These are phyloP conservation scores for Drosophila virilis DNA, from an alignment of 1,140 invertebrate genomes.

Conservation along the genomic window DNA sequence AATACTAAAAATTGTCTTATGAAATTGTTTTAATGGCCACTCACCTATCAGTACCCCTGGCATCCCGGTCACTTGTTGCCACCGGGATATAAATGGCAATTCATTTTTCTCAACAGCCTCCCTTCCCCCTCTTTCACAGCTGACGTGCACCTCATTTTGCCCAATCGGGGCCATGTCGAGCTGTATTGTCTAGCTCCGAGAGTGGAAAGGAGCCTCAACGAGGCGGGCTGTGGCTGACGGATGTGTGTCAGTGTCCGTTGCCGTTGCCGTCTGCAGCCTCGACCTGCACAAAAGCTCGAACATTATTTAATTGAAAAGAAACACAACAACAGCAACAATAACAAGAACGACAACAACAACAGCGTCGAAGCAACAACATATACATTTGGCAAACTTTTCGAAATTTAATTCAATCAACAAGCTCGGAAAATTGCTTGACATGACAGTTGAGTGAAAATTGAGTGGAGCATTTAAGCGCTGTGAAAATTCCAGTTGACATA, in stretches of 20 bases:
- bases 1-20: conserved; percentile 55
- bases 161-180: conserved; percentile 15
- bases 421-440: conserved; percentile 30
- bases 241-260: conserved; percentile 52
- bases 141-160: conserved; percentile 17
- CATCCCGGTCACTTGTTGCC: conserved; percentile 57
- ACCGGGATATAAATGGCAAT: conserved; percentile 64
- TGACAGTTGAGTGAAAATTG: conserved; percentile 53
- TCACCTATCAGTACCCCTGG: conserved; percentile 18
- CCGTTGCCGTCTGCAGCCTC: conserved; percentile 26
- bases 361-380: not conserved
- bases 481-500: conserved; percentile 29
- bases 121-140: not conserved
- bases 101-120: conserved; percentile 57
- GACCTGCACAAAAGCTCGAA: conserved; percentile 29
- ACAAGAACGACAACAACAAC: conserved; percentile 4
- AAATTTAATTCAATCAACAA: conserved; percentile 68
- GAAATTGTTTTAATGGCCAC: conserved; percentile 55
- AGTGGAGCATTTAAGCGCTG: conserved; percentile 27
- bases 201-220: conserved; percentile 2
- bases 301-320: conserved; percentile 68
- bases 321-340: conserved; percentile 37
- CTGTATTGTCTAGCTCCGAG: conserved; percentile 16
- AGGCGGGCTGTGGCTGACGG: conserved; percentile 43
- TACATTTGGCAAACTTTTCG: conserved; percentile 57